A percentile compares a stretch with the other conserved stretches of the same genome.
phyloP scores from a whole-genome alignment of 2,888 invertebrate species.

The Hydriomena furcata region DNA sequence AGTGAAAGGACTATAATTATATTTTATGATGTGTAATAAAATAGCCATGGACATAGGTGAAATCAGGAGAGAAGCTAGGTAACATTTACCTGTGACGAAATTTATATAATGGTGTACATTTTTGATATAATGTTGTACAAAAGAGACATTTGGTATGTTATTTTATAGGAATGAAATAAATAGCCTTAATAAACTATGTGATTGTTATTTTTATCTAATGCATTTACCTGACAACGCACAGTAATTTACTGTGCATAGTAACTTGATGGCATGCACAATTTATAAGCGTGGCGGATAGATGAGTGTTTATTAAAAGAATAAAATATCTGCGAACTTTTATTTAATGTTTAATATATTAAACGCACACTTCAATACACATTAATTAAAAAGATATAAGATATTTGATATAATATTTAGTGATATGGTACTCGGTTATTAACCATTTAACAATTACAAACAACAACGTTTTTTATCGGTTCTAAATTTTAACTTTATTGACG shows the following conservation, averaged over 20 bases:
- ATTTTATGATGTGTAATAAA: constrained; percentile 62
- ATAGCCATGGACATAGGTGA: constrained; percentile 63
- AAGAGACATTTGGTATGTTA: constrained; percentile 85
- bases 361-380: constrained; percentile 53
- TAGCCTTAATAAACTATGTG: constrained; percentile 77
- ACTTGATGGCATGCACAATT: too few species aligned
- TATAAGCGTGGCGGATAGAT: too few species aligned
- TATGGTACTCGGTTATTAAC: constrained; percentile 55
- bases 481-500: too few species aligned
- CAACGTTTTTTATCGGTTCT: too few species aligned
- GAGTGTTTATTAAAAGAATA: constrained; percentile 6
- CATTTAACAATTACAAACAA: constrained; percentile 38
- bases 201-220: constrained; percentile 43
- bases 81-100: constrained; percentile 82
- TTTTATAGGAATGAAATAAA: constrained; percentile 85
- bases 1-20: constrained; percentile 76
- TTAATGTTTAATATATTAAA: constrained; percentile 57
- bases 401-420: constrained; percentile 53
- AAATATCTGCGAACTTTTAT: constrained; percentile 58
- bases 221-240: too few species aligned
- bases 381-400: constrained; percentile 53
- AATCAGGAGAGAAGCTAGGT: constrained; percentile 74
- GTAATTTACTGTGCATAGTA: too few species aligned
- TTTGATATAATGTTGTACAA: constrained; percentile 85
- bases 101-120: constrained; percentile 84